phyloP scores from a whole-genome alignment of 2,888 invertebrate genomes.

The Megalurothrips usitatus region DNA sequence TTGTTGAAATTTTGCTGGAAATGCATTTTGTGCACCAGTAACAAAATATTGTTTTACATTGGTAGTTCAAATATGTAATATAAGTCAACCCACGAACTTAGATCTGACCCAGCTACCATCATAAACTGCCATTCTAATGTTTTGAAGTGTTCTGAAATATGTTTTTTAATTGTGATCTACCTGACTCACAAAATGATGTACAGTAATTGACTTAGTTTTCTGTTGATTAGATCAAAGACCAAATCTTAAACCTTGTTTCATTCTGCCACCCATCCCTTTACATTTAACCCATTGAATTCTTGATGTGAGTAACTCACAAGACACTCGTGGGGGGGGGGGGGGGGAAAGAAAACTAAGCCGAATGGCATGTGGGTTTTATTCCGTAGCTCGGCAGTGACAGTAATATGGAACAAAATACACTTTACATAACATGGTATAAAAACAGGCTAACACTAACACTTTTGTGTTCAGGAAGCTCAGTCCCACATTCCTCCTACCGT shows the following conservation, averaged over 20 bases:
- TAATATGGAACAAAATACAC: background rate
- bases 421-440: background rate
- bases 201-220: background rate
- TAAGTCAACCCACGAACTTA: background rate
- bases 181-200: background rate
- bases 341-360: too few relatives aligned
- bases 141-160: background rate
- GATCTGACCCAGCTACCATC: slow-evolving; percentile 13
- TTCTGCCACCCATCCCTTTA: background rate
- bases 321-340: too few relatives aligned
- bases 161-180: background rate
- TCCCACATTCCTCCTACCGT: background rate
- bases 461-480: slow-evolving; percentile 9
- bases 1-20: background rate
- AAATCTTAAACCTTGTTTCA: background rate
- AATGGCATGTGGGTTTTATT: background rate
- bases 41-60: background rate
- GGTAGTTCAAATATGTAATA: background rate
- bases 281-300: too few relatives aligned
- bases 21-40: background rate
- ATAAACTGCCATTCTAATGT: slow-evolving; percentile 1
- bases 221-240: background rate
- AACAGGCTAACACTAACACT: background rate
- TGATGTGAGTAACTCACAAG: too few relatives aligned
- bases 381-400: slow-evolving; percentile 1